phyloP scores from a whole-genome alignment of 2,888 invertebrate genomes.

The Ypsolopha sequella region DNA sequence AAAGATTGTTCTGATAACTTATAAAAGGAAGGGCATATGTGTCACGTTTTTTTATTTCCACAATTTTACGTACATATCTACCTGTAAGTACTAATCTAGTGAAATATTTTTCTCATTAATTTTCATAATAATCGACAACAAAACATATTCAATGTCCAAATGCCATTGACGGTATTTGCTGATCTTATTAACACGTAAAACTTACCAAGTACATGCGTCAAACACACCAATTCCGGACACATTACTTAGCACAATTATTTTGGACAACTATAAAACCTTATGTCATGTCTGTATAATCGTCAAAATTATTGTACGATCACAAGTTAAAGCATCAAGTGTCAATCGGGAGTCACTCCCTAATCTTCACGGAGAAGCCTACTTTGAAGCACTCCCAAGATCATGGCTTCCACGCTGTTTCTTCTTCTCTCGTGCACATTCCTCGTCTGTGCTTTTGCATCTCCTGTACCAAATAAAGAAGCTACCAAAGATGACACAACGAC shows the following conservation, averaged over 20 bases:
- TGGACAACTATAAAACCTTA: slow-evolving; percentile 41
- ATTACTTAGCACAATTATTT: slow-evolving; percentile 46
- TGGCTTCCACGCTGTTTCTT: slow-evolving; percentile 37
- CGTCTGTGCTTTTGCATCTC: slow-evolving; percentile 27
- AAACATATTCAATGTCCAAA: slow-evolving; percentile 54
- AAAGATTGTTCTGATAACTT: too few species aligned
- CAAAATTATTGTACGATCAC: slow-evolving; percentile 21
- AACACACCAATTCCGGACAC: slow-evolving; percentile 46
- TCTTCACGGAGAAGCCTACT: slow-evolving; percentile 34
- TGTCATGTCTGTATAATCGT: slow-evolving; percentile 15
- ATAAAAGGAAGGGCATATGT: slow-evolving; percentile 21
- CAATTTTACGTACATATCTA: background rate
- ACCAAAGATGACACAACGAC: slow-evolving; percentile 22
- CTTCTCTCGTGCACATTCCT: slow-evolving; percentile 40
- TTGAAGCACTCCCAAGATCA: slow-evolving; percentile 30
- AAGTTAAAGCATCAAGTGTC: slow-evolving; percentile 20
- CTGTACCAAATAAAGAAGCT: slow-evolving; percentile 15
- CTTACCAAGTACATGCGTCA: slow-evolving; percentile 32
- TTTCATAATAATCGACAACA: slow-evolving; percentile 23
- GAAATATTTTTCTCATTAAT: too few species aligned
- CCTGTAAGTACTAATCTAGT: too few species aligned
- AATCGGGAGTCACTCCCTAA: slow-evolving; percentile 24
- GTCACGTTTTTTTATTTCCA: slow-evolving; percentile 2
- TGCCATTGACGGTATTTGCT: slow-evolving; percentile 55
- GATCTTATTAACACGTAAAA: slow-evolving; percentile 30